Percentiles rank a stretch among this genome's conserved stretches.
Evolutionary conservation across 2,888 invertebrate species (phyloP).

Genomic region (Gymnoscelis rufifasciata): DNA sequence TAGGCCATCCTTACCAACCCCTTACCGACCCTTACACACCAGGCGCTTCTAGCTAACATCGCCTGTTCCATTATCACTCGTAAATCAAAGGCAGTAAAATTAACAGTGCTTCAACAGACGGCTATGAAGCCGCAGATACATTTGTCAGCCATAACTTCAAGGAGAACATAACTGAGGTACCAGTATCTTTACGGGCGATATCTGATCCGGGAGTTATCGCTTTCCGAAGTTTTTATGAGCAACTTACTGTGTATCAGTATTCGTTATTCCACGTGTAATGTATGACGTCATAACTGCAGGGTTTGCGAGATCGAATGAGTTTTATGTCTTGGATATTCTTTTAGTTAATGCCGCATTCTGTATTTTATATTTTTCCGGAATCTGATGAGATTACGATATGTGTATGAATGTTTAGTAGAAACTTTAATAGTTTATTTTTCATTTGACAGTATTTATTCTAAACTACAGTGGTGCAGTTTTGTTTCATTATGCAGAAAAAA

Average conservation of each 20-base stretch:
- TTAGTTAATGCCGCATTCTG: no score
- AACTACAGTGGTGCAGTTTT: no score
- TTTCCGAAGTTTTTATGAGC: conserved; percentile 49
- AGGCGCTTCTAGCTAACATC: neutral
- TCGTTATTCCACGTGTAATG: neutral
- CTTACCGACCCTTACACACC: no score
- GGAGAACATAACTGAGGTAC: conserved; percentile 27
- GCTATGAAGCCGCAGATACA: conserved; percentile 11
- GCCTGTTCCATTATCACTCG: conserved; percentile 17
- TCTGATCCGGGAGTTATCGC: conserved; percentile 51
- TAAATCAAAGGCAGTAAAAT: conserved; percentile 36
- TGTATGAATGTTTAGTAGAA: no score
- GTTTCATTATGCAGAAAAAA: no score
- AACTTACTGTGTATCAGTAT: conserved; percentile 7
- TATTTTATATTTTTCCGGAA: no score
- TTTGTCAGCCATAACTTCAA: conserved; percentile 24
- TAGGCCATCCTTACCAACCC: no score
- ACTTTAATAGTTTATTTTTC: no score
- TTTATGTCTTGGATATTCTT: no score
- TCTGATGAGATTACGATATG: no score
- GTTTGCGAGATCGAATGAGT: no score
- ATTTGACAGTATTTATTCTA: no score
- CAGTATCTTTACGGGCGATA: conserved; percentile 45
- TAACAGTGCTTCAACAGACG: conserved; percentile 28
- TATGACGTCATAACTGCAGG: conserved; percentile 6